Evolutionary conservation across 1,140 invertebrate genomes (phyloP).

Genomic region (Arion vulgaris): DNA sequence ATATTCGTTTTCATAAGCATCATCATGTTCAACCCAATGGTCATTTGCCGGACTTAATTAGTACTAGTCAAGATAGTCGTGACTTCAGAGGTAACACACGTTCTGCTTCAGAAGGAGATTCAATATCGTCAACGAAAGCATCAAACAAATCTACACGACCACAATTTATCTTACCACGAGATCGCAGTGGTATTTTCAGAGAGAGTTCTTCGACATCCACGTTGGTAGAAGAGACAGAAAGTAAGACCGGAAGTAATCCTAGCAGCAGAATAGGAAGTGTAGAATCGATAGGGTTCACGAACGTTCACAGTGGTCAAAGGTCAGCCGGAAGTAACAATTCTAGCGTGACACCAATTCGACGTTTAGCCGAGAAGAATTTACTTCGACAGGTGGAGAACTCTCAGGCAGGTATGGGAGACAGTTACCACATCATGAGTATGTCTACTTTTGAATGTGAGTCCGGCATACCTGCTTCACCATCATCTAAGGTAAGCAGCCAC

Average conservation of each 20-base stretch:
- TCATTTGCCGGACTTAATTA: constrained; percentile 13
- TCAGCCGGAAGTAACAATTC: neutral
- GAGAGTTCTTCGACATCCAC: constrained; percentile 48
- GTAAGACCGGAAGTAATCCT: constrained; percentile 1
- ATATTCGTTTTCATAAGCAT: constrained; percentile 10
- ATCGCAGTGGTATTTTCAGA: constrained; percentile 7
- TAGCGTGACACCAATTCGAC: constrained; percentile 40
- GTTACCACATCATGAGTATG: neutral
- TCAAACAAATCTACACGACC: neutral
- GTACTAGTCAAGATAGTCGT: neutral
- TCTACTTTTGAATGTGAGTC: neutral
- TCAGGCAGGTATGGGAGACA: neutral
- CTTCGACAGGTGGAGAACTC: constrained; percentile 14
- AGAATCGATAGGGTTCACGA: constrained; percentile 9
- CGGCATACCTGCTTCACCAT: constrained; percentile 1
- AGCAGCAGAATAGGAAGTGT: constrained; percentile 26
- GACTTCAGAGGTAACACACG: neutral
- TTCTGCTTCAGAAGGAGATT: neutral
- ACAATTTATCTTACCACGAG: constrained; percentile 10
- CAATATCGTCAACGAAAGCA: neutral
- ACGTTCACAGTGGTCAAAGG: constrained; percentile 4
- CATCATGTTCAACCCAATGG: neutral
- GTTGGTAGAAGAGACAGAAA: constrained; percentile 33
- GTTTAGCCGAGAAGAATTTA: constrained; percentile 44
- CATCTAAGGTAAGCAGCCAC: constrained; percentile 24